phyloP scores from a whole-genome alignment of 2,888 invertebrate genomes.

The Adela reaumurella region DNA sequence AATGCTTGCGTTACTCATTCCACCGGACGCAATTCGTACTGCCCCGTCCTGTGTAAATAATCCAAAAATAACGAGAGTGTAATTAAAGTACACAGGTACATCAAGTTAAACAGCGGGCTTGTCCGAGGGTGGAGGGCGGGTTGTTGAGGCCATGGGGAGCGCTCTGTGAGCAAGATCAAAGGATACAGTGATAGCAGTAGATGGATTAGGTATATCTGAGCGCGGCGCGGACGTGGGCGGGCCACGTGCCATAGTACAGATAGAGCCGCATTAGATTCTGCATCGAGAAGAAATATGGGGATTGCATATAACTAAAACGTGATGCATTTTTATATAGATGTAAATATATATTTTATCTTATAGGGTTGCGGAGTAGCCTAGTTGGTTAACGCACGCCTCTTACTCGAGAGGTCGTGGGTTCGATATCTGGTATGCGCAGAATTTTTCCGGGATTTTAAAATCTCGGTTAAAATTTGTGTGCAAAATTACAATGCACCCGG shows the following conservation, averaged over 20 bases:
- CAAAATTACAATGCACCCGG: too few relatives aligned
- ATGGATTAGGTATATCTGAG: background rate
- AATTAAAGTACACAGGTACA: constrained; percentile 48
- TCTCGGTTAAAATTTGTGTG: too few relatives aligned
- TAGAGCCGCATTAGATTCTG: too few relatives aligned
- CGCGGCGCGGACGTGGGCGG: background rate
- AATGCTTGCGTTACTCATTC: background rate
- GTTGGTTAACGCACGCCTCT: too few relatives aligned
- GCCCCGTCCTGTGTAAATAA: constrained; percentile 36
- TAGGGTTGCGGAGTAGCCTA: too few relatives aligned
- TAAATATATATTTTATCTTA: too few relatives aligned
- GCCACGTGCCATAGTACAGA: background rate
- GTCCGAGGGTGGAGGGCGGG: constrained; percentile 9
- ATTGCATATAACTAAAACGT: too few relatives aligned
- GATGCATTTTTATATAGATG: too few relatives aligned
- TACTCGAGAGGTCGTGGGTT: too few relatives aligned
- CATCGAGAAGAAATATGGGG: too few relatives aligned
- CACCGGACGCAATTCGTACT: background rate
- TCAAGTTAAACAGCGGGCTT: constrained; percentile 32
- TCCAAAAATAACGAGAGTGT: constrained; percentile 53
- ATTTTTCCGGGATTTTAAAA: too few relatives aligned
- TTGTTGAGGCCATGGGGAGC: constrained; percentile 10
- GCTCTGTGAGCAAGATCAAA: background rate
- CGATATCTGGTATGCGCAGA: too few relatives aligned
- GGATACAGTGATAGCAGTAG: background rate